Conservation (phyloP, 1,140 invertebrate genomes). For the Steinernema khuongi region DNA sequence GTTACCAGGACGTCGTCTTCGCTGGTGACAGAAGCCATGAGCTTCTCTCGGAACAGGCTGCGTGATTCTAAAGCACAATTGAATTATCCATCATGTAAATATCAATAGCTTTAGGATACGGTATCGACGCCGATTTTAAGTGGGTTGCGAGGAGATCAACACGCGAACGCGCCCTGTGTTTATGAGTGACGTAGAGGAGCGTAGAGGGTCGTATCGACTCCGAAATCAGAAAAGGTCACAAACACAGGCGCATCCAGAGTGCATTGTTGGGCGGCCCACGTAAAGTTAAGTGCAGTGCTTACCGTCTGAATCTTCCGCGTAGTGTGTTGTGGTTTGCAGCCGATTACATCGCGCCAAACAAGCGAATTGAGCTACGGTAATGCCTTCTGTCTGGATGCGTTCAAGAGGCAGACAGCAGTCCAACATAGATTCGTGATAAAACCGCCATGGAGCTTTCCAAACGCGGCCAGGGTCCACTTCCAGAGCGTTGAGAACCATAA, state of each 20-base stretch:
- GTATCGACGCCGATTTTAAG: too few species aligned
- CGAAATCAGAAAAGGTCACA: too few species aligned
- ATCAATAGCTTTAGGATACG: too few species aligned
- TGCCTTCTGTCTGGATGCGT: conserved; percentile 50
- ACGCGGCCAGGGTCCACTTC: conserved; percentile 59
- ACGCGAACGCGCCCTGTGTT: too few species aligned
- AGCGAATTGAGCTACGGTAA: conserved; percentile 57
- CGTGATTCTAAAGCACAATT: conserved; percentile 32
- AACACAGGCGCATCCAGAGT: too few species aligned
- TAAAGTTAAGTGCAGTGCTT: too few species aligned
- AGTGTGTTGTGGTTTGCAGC: background rate
- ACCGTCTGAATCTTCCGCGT: background rate
- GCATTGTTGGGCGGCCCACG: too few species aligned
- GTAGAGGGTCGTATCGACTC: too few species aligned
- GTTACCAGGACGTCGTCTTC: conserved; percentile 49
- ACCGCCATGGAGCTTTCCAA: conserved; percentile 60
- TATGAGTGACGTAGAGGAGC: too few species aligned
- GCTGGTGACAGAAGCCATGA: conserved; percentile 28
- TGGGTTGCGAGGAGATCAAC: too few species aligned
- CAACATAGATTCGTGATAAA: conserved; percentile 61
- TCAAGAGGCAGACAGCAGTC: conserved; percentile 58
- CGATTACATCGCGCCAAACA: conserved; percentile 47
- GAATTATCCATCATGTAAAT: background rate
- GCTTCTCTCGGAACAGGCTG: conserved; percentile 21
- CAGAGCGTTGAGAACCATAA: conserved; percentile 58